Evolutionary conservation across 2,797 vertebrate genomes (phyloP).

Genomic region (Spinibarbus caldwelli): DNA sequence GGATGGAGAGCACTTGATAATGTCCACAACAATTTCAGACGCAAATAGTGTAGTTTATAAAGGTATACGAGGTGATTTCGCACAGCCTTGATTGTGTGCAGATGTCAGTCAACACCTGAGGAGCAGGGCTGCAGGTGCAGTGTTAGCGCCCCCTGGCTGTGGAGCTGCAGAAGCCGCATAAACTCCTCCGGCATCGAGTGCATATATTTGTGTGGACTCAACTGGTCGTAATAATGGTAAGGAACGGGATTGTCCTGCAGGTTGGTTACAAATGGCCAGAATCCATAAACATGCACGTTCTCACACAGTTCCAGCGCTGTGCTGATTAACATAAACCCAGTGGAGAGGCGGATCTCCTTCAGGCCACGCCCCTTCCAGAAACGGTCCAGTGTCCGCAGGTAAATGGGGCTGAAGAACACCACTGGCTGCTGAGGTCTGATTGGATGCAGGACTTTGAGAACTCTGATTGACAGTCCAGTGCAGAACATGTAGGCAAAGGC

Average conservation of each 20-base stretch:
- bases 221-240: slow-evolving; percentile 63
- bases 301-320: slow-evolving; percentile 64
- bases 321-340: slow-evolving; percentile 61
- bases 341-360: slow-evolving; percentile 43
- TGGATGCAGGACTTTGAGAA: slow-evolving; percentile 48
- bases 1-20: too few species aligned
- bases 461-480: neutral
- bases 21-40: too few species aligned
- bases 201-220: fast-evolving
- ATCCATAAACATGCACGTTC: slow-evolving; percentile 63
- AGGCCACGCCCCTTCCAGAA: slow-evolving; percentile 56
- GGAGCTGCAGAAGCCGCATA: slow-evolving; percentile 27
- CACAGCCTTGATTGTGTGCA: too few species aligned
- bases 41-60: too few species aligned
- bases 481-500: slow-evolving; percentile 44
- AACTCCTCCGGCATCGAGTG: slow-evolving; percentile 65
- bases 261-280: slow-evolving; percentile 62
- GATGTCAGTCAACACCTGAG: too few species aligned
- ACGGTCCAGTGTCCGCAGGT: slow-evolving; percentile 23
- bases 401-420: slow-evolving; percentile 59
- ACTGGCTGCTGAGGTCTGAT: slow-evolving; percentile 27
- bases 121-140: slow-evolving; percentile 55
- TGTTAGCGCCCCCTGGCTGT: slow-evolving; percentile 50
- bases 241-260: neutral
- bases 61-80: too few species aligned